Evolutionary conservation across 2,797 vertebrate genomes (phyloP), one percentile per base, ranked within the genome.

Genomic region (Rhinoraja longicauda): DNA sequence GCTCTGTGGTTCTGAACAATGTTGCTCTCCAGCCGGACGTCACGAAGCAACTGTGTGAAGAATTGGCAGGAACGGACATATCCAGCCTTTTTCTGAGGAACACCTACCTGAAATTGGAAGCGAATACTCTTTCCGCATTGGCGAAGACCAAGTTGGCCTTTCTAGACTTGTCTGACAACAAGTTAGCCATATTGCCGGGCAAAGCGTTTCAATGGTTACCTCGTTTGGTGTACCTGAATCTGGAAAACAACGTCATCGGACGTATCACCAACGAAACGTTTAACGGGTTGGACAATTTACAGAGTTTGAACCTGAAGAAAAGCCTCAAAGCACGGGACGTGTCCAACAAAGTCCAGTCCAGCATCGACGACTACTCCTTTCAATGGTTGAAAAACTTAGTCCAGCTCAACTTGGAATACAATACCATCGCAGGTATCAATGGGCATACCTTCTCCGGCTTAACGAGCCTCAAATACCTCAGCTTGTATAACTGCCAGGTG

Each of bases 311-410:
- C 94, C 67, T 99, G 94, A 96, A 94, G 39, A 96, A 90, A 73
- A 96, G 97, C 7, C 94, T 98, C 90, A 93, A 93, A 84, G 97
- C 95, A 93, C 93, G 95, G 93, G 95, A 57, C 4, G 15, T 17
- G 93, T 67, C 93, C 1, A 76, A 93, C 0, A 93, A 95, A 6
- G 26, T 95, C 39, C 96, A 93, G 82, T 94, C 95, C 0, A 6
- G 94, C 1, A 97, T 99, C 2, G 97, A 98, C 0, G 96, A 98
- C 94, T 98, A 97, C 94, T 95, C 98, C 84, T 99, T 99, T 93
- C 95, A 95, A 39, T 96, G 96, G 93, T 94, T 99, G 72, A 94
- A 93, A 67, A 57, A 88, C 8, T 94, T 99, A 78, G 96, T 98
- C 94, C 95, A 94, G 94, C 97, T 99, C 93, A 95, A 95, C 93